phyloP scores from a whole-genome alignment of 2,888 invertebrate genomes.

The Acanthosoma haemorrhoidale region DNA sequence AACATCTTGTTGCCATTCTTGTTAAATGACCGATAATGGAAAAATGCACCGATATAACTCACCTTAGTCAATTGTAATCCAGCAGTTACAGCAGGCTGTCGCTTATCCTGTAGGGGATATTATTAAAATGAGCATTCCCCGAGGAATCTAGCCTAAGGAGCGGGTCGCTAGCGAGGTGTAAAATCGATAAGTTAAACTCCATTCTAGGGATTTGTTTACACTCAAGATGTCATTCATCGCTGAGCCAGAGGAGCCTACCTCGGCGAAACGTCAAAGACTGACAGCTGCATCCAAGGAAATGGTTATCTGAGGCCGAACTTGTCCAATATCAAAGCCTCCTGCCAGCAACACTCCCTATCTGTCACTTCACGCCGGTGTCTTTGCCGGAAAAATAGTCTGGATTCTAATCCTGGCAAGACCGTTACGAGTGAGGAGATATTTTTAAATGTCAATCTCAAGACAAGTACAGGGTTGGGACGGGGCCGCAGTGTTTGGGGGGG shows the following conservation, averaged over 20 bases:
- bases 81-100: neutral
- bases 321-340: too few relatives aligned
- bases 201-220: neutral
- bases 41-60: neutral
- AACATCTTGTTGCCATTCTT: conserved; percentile 14
- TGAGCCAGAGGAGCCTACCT: too few relatives aligned
- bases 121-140: neutral
- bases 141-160: neutral
- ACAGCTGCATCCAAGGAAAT: too few relatives aligned
- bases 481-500: conserved; percentile 20
- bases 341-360: too few relatives aligned
- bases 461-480: conserved; percentile 1
- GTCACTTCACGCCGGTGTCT: too few relatives aligned
- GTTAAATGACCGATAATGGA: neutral
- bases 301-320: too few relatives aligned
- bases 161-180: conserved; percentile 2
- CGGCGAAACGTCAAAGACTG: too few relatives aligned
- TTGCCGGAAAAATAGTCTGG: too few relatives aligned
- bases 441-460: too few relatives aligned
- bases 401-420: too few relatives aligned
- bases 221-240: neutral
- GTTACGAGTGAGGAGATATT: too few relatives aligned
- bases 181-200: conserved; percentile 19
- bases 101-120: neutral
- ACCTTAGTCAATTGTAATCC: neutral